Conservation (phyloP, 2,113 vertebrate species). For the Mesoclemmys tuberculata region DNA sequence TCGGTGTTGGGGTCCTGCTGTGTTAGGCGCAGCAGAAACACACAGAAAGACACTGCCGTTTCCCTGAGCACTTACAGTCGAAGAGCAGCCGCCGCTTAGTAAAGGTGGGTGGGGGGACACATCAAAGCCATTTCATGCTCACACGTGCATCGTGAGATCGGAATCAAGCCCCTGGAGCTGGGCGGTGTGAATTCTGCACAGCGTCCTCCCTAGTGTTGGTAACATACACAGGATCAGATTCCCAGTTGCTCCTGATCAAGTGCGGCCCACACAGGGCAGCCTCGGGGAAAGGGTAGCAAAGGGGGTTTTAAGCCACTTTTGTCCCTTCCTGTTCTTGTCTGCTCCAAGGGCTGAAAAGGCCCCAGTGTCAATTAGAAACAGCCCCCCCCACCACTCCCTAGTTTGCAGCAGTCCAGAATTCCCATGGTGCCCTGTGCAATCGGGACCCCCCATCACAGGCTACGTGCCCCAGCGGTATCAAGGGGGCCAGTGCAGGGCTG, state of each 20-base stretch:
- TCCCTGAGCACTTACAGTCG: background rate
- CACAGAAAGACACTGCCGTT: background rate
- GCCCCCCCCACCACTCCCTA: background rate
- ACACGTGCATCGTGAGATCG: background rate
- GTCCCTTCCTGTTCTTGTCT: background rate
- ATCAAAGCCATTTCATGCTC: background rate
- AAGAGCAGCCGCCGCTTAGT: background rate
- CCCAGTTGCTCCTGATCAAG: accelerated
- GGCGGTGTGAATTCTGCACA: background rate
- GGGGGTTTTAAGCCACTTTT: accelerated
- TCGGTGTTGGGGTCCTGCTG: background rate
- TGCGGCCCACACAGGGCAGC: accelerated
- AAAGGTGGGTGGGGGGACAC: background rate
- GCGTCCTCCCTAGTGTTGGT: background rate
- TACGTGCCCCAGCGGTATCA: too few species aligned
- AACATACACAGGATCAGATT: background rate
- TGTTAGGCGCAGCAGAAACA: background rate
- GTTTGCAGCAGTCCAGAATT: background rate
- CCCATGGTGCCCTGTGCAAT: background rate
- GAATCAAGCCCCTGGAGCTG: background rate
- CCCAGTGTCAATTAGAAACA: accelerated
- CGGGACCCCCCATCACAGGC: background rate
- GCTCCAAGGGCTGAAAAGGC: background rate
- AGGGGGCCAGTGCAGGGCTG: background rate
- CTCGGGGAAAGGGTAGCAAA: background rate